A percentile compares a stretch with the other conserved stretches of the same genome.
These are phyloP conservation scores for Crypturellus undulatus DNA, from an alignment of 2,113 vertebrate species.

Conservation along the genomic window DNA sequence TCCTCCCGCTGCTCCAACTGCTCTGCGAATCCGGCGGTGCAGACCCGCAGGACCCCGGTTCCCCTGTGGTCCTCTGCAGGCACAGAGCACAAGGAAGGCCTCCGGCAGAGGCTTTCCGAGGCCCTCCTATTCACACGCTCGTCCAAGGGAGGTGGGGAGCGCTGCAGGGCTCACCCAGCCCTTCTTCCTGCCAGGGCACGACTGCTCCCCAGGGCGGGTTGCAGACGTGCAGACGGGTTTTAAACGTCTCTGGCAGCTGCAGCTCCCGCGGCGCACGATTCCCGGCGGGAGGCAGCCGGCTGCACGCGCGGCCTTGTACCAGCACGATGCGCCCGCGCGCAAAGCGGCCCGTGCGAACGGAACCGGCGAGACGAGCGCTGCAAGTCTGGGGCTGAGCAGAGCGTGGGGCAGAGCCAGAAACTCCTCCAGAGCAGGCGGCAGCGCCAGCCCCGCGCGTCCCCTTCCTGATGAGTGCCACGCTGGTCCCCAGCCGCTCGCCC, in stretches of 20 bases:
- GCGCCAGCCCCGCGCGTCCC: neutral
- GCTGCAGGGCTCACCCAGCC: no score
- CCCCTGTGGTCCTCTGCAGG: neutral
- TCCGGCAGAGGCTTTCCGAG: neutral
- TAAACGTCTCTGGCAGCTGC: no score
- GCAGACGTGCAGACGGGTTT: no score
- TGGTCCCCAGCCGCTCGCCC: accelerated
- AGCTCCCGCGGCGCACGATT: no score
- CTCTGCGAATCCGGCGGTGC: neutral
- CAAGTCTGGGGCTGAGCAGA: no score
- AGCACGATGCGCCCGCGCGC: no score
- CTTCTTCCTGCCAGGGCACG: neutral
- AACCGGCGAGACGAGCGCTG: no score
- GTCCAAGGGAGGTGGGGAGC: no score
- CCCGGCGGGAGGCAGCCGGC: neutral
- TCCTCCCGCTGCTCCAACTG: neutral
- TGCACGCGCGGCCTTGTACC: neutral
- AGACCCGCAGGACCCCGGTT: accelerated
- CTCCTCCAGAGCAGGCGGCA: no score
- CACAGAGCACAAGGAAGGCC: accelerated
- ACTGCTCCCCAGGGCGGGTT: neutral
- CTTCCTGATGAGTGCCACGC: neutral
- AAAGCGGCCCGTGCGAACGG: no score
- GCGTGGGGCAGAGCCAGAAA: no score
- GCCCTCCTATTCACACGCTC: no score